Base-by-base conservation (phyloP, 2,888 invertebrate genomes). In the Villa cingulata region DNA sequence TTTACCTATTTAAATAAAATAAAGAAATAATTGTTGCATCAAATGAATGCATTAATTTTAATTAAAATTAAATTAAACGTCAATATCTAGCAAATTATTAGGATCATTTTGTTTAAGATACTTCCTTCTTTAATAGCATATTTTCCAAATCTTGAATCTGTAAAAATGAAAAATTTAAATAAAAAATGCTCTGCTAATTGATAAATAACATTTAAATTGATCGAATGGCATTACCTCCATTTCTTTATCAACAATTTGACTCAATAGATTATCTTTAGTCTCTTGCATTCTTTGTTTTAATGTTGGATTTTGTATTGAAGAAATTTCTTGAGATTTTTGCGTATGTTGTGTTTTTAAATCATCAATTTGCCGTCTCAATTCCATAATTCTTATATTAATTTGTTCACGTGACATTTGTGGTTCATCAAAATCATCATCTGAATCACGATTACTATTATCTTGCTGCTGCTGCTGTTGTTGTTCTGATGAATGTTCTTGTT, bases 301-400 rank as follows among this genome's bases (percentile, higher is more conserved):
- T 14, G 87, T 85, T 52, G 81, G 72, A 65, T 91, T 92, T 62
- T 90, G 89, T 62, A 90, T 87, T 41, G 81, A 83, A 19, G 83
- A 78, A 51, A 91, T 82, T 67, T 90, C 87, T 54, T 80, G 75
- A 58, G 90, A 87, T 53, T 88, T 89, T 57, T 85, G 80, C 47
- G 81, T 77, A 51, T 85, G 73, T 43, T 85, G 76, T 37, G 78
- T 76, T 58, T 81, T 81, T 16, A 91, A 67, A 54, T 87, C 86
- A 16, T 79, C 77, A 42, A 91, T 70, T 63, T 90, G 86, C 14
- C 77, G 70, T 45, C 81, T 77, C 3, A 90, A 65, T 55, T 83
- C 81, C 46, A 80, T 78, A 55, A 90, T 74, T 55, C 86, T 78
- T 1, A 73, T 64, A 55, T 74, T 74, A 58, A 81, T 72, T 50